Evolutionary conservation across 2,888 invertebrate species (phyloP).

Genomic region (Coenonympha arcania): DNA sequence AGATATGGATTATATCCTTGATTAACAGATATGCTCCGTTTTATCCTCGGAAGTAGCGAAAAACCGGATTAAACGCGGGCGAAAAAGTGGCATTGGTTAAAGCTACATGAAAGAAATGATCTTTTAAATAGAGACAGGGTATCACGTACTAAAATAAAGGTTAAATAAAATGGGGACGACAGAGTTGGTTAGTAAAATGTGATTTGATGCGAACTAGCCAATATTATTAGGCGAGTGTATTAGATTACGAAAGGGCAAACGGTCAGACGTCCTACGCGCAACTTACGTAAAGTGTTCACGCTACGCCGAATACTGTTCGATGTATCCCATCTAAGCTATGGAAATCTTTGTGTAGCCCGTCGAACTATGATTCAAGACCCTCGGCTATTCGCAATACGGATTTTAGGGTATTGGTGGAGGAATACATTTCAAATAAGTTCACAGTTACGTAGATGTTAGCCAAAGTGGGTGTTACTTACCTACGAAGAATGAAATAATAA

Average conservation of each 20-base stretch:
- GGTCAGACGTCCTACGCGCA: conserved; percentile 6
- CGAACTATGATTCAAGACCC: not conserved
- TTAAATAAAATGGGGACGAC: not conserved
- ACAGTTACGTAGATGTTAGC: too few relatives aligned
- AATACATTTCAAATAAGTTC: too few relatives aligned
- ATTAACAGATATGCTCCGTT: too few relatives aligned
- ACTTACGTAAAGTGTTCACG: conserved; percentile 2
- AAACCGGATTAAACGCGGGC: too few relatives aligned
- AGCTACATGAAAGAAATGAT: too few relatives aligned
- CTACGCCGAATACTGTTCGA: conserved; percentile 9
- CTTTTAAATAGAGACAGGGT: not conserved
- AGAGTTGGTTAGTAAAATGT: not conserved
- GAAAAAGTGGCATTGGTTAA: too few relatives aligned
- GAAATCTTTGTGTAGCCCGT: not conserved
- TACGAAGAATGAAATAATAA: too few relatives aligned
- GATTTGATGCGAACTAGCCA: not conserved
- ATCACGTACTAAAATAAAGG: not conserved
- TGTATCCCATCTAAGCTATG: not conserved
- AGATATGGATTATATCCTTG: not conserved
- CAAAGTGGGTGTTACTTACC: too few relatives aligned
- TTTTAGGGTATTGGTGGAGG: too few relatives aligned
- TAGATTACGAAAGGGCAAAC: conserved; percentile 16
- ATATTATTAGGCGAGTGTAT: not conserved
- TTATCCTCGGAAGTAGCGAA: too few relatives aligned
- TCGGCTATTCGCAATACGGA: not conserved